Percentiles rank a stretch among this genome's conserved stretches.
These are phyloP conservation scores for Onthophagus taurus DNA, from an alignment of 1,140 invertebrate species.

Conservation along the genomic window DNA sequence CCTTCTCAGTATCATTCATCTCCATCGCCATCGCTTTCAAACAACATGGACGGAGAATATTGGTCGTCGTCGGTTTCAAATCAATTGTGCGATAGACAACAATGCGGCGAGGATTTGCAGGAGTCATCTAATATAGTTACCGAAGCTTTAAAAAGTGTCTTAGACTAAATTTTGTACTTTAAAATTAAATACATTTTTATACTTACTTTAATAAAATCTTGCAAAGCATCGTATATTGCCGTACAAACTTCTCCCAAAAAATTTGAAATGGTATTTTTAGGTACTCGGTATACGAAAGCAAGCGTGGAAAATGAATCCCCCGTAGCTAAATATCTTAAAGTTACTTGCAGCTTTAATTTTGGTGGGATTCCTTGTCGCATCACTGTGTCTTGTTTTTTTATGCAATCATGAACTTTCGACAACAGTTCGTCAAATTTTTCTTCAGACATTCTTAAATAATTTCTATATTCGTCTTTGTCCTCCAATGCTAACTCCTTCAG, in stretches of 20 bases:
- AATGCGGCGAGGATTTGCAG: constrained; percentile 16
- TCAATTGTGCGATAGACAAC: constrained; percentile 17
- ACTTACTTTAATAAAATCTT: constrained; percentile 24
- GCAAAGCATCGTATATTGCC: constrained; percentile 20
- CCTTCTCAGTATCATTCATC: no score
- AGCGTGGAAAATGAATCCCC: constrained; percentile 12
- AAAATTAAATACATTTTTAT: constrained; percentile 15
- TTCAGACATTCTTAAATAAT: constrained; percentile 23
- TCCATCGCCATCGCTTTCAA: constrained; percentile 12
- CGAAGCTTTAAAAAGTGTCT: constrained; percentile 17
- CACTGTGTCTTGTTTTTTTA: constrained; percentile 29
- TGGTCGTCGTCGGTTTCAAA: constrained; percentile 15
- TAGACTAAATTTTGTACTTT: constrained; percentile 16
- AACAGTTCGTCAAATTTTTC: constrained; percentile 23
- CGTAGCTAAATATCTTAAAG: constrained; percentile 13
- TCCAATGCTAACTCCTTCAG: constrained; percentile 19
- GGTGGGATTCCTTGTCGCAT: constrained; percentile 13
- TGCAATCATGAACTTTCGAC: constrained; percentile 19
- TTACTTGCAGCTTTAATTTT: constrained; percentile 12
- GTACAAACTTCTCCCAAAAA: constrained; percentile 17
- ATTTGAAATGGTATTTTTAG: constrained; percentile 24
- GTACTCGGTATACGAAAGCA: constrained; percentile 15
- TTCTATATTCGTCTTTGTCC: constrained; percentile 21
- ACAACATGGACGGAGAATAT: constrained; percentile 15
- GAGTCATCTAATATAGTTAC: constrained; percentile 17